Conservation (phyloP, 1,140 invertebrate species). For the Littorina saxatilis region DNA sequence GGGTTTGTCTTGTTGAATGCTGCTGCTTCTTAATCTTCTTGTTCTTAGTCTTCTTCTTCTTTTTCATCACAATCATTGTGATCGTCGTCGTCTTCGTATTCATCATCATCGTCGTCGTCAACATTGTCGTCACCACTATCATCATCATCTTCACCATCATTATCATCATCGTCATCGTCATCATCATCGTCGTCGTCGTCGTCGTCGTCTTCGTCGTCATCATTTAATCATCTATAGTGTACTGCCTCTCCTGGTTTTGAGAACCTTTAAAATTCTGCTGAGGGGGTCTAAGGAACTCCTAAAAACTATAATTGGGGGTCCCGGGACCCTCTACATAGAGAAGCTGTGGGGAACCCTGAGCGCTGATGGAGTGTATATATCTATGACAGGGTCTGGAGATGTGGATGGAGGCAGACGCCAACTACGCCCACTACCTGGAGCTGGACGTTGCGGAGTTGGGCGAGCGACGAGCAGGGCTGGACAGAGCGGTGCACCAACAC, state of each 20-base stretch:
- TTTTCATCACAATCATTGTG: too few species aligned
- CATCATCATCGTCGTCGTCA: too few species aligned
- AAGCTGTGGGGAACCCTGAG: too few species aligned
- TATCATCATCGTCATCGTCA: background rate
- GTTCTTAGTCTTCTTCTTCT: too few species aligned
- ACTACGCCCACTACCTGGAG: constrained; percentile 56
- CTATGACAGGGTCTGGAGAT: constrained; percentile 47
- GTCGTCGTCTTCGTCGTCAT: background rate
- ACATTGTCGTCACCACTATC: background rate
- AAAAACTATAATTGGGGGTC: too few species aligned
- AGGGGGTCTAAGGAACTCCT: too few species aligned
- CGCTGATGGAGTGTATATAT: too few species aligned
- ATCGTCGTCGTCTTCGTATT: too few species aligned
- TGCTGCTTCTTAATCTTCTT: too few species aligned
- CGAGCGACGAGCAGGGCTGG: constrained; percentile 46
- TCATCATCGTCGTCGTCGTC: background rate
- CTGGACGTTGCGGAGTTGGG: constrained; percentile 59
- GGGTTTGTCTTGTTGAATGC: background rate
- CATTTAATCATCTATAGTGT: background rate
- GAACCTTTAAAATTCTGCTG: too few species aligned
- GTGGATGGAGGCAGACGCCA: constrained; percentile 60
- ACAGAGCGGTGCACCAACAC: constrained; percentile 41
- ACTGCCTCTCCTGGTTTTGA: too few species aligned
- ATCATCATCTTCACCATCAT: background rate
- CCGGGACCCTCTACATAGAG: too few species aligned